These are phyloP conservation scores for Torymus auratus DNA, from an alignment of 2,888 invertebrate species.

Conservation along the genomic window DNA sequence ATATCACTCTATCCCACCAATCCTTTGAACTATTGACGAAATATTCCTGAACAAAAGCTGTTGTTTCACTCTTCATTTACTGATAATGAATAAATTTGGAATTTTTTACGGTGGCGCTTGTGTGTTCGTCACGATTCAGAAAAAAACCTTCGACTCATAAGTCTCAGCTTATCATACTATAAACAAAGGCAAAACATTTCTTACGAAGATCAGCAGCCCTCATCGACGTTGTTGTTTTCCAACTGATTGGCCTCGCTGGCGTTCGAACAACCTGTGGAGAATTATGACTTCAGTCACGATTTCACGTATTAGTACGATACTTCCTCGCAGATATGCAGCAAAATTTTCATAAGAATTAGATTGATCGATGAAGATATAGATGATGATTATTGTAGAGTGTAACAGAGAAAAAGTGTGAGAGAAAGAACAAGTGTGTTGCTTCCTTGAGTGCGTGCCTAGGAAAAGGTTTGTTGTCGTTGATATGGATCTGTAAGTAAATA, in stretches of 20 bases:
- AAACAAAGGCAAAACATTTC: not conserved
- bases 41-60: not conserved
- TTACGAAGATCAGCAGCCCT: constrained; percentile 1
- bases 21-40: not conserved
- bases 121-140: constrained; percentile 6
- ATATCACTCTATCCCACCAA: not conserved
- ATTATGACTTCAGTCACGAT: not conserved
- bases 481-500: constrained; percentile 66
- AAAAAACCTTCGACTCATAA: constrained; percentile 3
- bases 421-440: constrained; percentile 47
- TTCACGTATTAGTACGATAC: not conserved
- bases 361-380: constrained; percentile 12
- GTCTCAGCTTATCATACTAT: not conserved
- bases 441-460: constrained; percentile 60
- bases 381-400: constrained; percentile 24
- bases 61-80: not conserved
- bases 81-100: constrained; percentile 27
- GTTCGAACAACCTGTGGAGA: not conserved
- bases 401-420: constrained; percentile 36
- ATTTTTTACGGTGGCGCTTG: constrained; percentile 27
- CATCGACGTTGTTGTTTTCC: too few species aligned
- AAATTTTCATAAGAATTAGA: constrained; percentile 11
- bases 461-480: constrained; percentile 62
- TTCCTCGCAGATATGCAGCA: constrained; percentile 4
- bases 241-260: constrained; percentile 15